Evolutionary conservation across 2,888 invertebrate species (phyloP), one percentile per base, ranked within the genome.

Genomic region (Drosophila formosana): DNA sequence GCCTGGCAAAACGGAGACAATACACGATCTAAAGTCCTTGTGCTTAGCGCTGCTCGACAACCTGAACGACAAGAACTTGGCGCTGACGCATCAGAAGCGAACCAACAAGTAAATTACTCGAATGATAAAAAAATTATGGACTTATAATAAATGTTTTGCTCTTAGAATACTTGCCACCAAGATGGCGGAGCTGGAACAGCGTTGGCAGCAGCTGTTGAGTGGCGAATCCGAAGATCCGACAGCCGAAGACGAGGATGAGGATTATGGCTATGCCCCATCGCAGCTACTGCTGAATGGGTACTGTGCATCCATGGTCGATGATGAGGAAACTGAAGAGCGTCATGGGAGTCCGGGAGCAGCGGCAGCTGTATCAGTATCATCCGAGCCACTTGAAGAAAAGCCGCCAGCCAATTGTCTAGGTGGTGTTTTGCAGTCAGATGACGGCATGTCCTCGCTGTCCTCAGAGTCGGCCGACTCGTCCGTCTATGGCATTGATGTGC

Each of bases 21-120:
- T 96, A 72, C 94, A 95, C 11, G 97, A 97, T 91, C 93, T 97
- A 46, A 96, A 96, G 84, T 95, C 96, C 1, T 92, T 97, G 18
- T 96, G 97, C 77, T 93, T 95, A 56, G 96, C 96, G 5, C 92
- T 98, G 41, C 93, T 97, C 82, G 97, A 98, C 90, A 95, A 97
- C 50, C 93, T 97, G 39, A 96, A 96, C 92, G 97, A 98, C 90
- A 97, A 97, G 92, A 96, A 96, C 52, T 93, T 96, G 66, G 97
- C 97, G 1, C 92, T 97, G 30, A 95, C 95, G 72, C 97, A 97
- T 93, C 97, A 97, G 86, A 95, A 96, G 86, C 96, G 96, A 92
- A 96, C 97, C 4, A 98, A 97, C 92, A 96, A 95, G 96, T 96
- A 93, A 23, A 13, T 45, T 1, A 25, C 8, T 6, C 6, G 7